Percentiles rank a stretch among this genome's conserved stretches.
Evolutionary conservation across 2,113 vertebrate species (phyloP).

Genomic region (Plectropomus leopardus): DNA sequence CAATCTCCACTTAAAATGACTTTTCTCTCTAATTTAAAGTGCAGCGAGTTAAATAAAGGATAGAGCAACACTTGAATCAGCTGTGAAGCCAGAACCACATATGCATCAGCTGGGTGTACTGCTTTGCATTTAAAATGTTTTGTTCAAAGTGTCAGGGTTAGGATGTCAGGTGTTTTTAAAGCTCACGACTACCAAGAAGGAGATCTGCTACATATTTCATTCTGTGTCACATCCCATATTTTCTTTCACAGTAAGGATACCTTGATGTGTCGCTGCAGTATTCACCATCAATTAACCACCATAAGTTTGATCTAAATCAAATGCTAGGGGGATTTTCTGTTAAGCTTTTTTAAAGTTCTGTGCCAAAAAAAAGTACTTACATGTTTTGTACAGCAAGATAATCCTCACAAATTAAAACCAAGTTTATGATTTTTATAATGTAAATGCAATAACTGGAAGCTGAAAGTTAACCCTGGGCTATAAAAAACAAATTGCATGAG

Average conservation of each 20-base stretch:
- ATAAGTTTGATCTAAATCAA: background rate
- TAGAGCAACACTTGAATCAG: background rate
- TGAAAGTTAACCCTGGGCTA: too few relatives aligned
- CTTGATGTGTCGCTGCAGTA: background rate
- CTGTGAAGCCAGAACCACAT: background rate
- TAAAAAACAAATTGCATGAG: too few relatives aligned
- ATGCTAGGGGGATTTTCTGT: too few relatives aligned
- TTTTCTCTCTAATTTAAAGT: background rate
- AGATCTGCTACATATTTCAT: slow-evolving; percentile 6
- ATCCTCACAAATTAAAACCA: too few relatives aligned
- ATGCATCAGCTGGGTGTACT: slow-evolving; percentile 5
- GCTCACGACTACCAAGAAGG: background rate
- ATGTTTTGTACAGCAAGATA: too few relatives aligned
- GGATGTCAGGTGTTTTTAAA: slow-evolving; percentile 21
- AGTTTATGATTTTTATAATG: too few relatives aligned
- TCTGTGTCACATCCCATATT: background rate
- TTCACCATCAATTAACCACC: background rate
- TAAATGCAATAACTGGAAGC: too few relatives aligned
- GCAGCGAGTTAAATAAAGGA: background rate
- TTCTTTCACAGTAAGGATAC: background rate
- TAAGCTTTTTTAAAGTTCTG: too few relatives aligned
- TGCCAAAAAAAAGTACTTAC: too few relatives aligned
- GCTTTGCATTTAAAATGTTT: slow-evolving; percentile 19
- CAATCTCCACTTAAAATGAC: background rate
- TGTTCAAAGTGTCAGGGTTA: slow-evolving; percentile 4